Evolutionary conservation across 2,113 vertebrate genomes (phyloP).

Genomic region (Acrocephalus kingi): DNA sequence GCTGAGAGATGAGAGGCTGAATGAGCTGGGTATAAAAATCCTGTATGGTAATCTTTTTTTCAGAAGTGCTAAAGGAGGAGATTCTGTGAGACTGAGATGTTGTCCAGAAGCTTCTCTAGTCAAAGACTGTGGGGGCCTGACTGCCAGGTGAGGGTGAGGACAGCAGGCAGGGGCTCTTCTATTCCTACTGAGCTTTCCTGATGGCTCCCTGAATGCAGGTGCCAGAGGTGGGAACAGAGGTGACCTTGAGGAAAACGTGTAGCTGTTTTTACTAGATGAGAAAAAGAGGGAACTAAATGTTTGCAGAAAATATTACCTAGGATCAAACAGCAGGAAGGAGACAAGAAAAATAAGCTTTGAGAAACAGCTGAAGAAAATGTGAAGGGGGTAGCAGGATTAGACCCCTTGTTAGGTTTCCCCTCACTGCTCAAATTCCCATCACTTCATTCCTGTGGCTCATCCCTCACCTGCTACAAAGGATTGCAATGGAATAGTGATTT

Average conservation of each 20-base stretch:
- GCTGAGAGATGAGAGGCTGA: not conserved
- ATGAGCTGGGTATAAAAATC: not conserved
- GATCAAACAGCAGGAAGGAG: not conserved
- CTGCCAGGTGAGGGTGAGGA: fast-evolving
- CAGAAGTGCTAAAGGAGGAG: not conserved
- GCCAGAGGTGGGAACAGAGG: not conserved
- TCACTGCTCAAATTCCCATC: not conserved
- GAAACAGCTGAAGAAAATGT: not conserved
- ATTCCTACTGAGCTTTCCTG: not conserved
- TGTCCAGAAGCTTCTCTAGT: not conserved
- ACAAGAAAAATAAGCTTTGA: not conserved
- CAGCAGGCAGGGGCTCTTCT: not conserved
- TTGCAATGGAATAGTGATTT: not conserved
- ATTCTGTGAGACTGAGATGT: not conserved
- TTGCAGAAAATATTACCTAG: not conserved
- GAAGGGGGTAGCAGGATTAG: not conserved
- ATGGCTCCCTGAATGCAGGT: not conserved
- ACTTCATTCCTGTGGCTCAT: not conserved
- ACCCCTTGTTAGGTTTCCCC: not conserved
- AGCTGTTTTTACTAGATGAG: not conserved
- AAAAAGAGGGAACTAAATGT: not conserved
- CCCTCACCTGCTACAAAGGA: not conserved
- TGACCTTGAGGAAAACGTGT: not conserved
- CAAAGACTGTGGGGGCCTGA: not conserved
- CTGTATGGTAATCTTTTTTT: not conserved